Base-by-base conservation (phyloP, 37 sponge, comb jelly and placozoan species). In the Corticium candelabrum region DNA sequence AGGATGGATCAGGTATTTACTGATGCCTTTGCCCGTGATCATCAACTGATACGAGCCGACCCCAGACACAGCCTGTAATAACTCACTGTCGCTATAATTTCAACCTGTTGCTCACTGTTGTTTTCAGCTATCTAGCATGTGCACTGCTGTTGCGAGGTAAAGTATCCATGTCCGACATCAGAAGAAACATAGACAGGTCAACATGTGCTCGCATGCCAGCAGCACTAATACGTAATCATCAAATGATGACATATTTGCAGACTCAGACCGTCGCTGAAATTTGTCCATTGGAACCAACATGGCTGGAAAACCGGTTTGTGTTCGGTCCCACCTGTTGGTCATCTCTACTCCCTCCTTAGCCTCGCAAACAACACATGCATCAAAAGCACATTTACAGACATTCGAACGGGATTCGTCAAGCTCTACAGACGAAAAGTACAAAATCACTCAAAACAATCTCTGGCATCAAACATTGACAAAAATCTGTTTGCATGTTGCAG, bases 291-390 rank as follows among this genome's bases (percentile, higher is more conserved):
- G 99, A 97, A 97, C 76, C 82, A 94, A 40, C 90, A 94, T 29
- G 99, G 99, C 27, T 97, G 99, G 99, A 97, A 97, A 73, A 97
- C 95, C 71, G 99, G 99, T 30, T 84, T 91, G 39, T 97, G 99
- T 78, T 89, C 94, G 36, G 85, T 86, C 3, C 99, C 99, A 31
- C 92, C 99, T 3, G 81, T 90, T 37, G 91, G 89, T 1, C 90
- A 94, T 84, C 90, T 90, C 31, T 97, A 97, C 76, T 91, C 92
- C 4, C 70, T 97, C 5, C 76, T 97, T 3, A 82, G 88, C 0
- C 89, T 97, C 0, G 87, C 99, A 2, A 97, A 97, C 78, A 97
- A 94, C 79, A 94, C 94, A 35, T 97, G 92, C 75, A 86, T 97
- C 57, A 68, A 74, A 15, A 71, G 85, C 39, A 79, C 95, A 2